phyloP scores from a whole-genome alignment of 2,797 vertebrate species.

The Syngnathus acus region DNA sequence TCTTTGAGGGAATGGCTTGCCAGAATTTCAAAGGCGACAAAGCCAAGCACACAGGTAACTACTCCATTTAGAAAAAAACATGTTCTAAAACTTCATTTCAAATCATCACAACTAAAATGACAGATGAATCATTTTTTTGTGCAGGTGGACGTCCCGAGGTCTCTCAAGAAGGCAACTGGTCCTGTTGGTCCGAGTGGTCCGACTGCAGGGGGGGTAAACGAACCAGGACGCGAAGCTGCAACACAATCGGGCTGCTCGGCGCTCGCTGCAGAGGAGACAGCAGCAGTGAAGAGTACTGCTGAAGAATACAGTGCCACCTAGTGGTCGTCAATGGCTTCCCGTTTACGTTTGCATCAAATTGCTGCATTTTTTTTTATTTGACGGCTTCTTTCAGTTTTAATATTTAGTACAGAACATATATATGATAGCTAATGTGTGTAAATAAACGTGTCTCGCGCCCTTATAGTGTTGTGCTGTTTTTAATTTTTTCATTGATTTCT shows the following conservation, averaged over 20 bases:
- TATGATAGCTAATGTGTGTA: background rate
- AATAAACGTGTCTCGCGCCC: background rate
- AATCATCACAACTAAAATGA: too few relatives aligned
- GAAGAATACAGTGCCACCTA: background rate
- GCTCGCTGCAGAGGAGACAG: slow-evolving; percentile 65
- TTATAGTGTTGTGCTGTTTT: background rate
- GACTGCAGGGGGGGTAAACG: slow-evolving; percentile 46
- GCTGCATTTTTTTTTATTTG: background rate
- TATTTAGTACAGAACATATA: background rate
- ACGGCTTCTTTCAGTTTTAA: background rate
- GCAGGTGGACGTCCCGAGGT: slow-evolving; percentile 18
- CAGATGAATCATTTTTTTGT: background rate
- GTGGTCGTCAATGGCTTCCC: background rate
- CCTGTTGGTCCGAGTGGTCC: slow-evolving; percentile 59
- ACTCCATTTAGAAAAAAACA: background rate
- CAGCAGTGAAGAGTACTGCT: slow-evolving; percentile 52
- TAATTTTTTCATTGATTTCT: too few relatives aligned
- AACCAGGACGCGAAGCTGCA: slow-evolving; percentile 55
- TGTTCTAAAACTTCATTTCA: too few relatives aligned
- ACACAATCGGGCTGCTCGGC: slow-evolving; percentile 31
- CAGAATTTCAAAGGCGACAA: slow-evolving; percentile 60
- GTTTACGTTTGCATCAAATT: background rate
- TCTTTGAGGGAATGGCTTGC: slow-evolving; percentile 76
- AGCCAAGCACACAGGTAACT: slow-evolving; percentile 12
- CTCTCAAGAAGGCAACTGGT: slow-evolving; percentile 53